Evolutionary conservation across 2,797 vertebrate genomes (phyloP).

Genomic region (Falco naumanni): DNA sequence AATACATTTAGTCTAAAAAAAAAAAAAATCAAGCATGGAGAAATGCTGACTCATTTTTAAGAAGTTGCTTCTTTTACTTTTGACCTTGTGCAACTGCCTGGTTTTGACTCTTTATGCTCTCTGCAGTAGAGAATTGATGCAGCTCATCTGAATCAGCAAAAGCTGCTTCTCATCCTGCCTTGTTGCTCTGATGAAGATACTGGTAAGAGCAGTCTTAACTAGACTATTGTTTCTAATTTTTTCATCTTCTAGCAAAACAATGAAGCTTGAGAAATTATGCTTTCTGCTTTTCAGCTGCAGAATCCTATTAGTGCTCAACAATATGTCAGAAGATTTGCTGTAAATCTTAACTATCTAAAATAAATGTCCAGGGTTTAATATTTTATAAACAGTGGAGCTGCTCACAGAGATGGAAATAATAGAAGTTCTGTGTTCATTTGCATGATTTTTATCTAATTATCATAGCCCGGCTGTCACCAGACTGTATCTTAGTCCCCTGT

Average conservation of each 20-base stretch:
- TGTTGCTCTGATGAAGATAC: not conserved
- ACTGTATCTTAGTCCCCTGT: not conserved
- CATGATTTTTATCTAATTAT: conserved; percentile 42
- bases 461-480: conserved; percentile 15
- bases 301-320: conserved; percentile 1
- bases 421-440: conserved; percentile 22
- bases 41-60: not conserved
- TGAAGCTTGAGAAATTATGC: not conserved
- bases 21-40: not conserved
- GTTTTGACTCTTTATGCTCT: not conserved
- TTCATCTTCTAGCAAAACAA: not conserved
- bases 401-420: not conserved
- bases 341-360: conserved; percentile 31
- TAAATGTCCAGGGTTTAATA: not conserved
- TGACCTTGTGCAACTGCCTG: not conserved
- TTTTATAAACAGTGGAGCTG: not conserved
- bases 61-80: not conserved
- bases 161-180: not conserved
- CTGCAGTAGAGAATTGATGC: not conserved
- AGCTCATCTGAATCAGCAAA: not conserved
- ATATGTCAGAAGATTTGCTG: not conserved
- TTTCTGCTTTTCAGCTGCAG: conserved; percentile 19
- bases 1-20: not conserved
- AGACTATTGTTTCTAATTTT: not conserved
- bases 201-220: not conserved